Evolutionary conservation across 2,113 vertebrate species (phyloP).

Genomic region (Uropsilus gracilis): DNA sequence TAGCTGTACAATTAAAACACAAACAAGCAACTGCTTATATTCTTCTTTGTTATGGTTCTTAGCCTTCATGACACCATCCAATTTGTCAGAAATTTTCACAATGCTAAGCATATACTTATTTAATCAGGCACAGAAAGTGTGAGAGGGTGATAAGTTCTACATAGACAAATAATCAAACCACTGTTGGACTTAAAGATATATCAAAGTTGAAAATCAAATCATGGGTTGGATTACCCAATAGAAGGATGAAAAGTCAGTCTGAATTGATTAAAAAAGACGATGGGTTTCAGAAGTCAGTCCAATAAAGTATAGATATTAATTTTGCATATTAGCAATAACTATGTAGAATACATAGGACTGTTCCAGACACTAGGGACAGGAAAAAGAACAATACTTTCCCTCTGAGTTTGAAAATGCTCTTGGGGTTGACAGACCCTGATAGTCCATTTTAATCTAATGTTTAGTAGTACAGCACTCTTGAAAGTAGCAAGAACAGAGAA

Average conservation of each 20-base stretch:
- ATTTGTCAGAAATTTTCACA: neutral
- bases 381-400: neutral
- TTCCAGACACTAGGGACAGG: neutral
- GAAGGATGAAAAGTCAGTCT: neutral
- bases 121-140: neutral
- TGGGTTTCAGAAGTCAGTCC: neutral
- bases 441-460: neutral
- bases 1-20: slow-evolving; percentile 10
- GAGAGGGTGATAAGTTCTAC: neutral
- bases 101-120: slow-evolving; percentile 2
- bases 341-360: neutral
- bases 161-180: neutral
- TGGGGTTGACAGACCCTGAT: neutral
- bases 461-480: neutral
- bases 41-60: neutral
- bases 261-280: neutral
- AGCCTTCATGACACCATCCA: neutral
- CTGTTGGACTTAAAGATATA: neutral
- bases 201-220: slow-evolving; percentile 36
- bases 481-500: neutral
- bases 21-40: neutral
- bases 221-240: neutral
- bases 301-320: neutral
- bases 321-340: neutral
- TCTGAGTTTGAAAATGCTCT: neutral